Conservation (phyloP, 2,888 invertebrate species). For the Calameuta pallipes region DNA sequence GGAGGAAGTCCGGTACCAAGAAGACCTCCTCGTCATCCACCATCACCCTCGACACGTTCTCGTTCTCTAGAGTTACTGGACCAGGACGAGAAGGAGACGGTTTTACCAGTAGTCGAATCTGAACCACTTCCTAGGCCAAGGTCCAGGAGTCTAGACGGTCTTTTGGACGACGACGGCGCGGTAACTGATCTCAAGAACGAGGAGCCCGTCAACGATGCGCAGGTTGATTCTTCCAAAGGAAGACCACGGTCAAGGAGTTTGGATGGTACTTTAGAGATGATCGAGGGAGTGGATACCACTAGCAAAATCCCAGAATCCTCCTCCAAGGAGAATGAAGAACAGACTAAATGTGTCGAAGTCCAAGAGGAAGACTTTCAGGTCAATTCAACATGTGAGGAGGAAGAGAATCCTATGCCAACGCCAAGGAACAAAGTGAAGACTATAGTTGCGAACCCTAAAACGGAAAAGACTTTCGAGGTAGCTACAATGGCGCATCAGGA, state of each 20-base stretch:
- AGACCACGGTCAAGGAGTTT: conserved; percentile 21
- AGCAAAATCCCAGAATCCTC: conserved; percentile 4
- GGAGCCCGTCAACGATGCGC: not conserved
- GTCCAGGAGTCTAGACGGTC: conserved; percentile 75
- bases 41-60: conserved; percentile 56
- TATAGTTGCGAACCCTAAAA: not conserved
- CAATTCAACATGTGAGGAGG: conserved; percentile 37
- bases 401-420: conserved; percentile 34
- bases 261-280: conserved; percentile 12
- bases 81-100: conserved; percentile 42
- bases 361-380: not conserved
- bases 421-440: conserved; percentile 30
- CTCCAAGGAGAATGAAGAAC: conserved; percentile 6
- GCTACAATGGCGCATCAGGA: conserved; percentile 11
- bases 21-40: conserved; percentile 63
- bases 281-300: not conserved
- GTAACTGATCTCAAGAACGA: conserved; percentile 48
- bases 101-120: conserved; percentile 33
- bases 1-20: conserved; percentile 62
- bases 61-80: conserved; percentile 47
- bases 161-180: conserved; percentile 69
- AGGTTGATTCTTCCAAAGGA: conserved; percentile 13
- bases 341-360: not conserved
- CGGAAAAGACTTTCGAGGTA: conserved; percentile 17
- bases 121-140: conserved; percentile 65